Percentiles rank a stretch among this genome's conserved stretches.
Evolutionary conservation across 2,113 vertebrate species (phyloP).

Genomic region (Amphiprion ocellaris): DNA sequence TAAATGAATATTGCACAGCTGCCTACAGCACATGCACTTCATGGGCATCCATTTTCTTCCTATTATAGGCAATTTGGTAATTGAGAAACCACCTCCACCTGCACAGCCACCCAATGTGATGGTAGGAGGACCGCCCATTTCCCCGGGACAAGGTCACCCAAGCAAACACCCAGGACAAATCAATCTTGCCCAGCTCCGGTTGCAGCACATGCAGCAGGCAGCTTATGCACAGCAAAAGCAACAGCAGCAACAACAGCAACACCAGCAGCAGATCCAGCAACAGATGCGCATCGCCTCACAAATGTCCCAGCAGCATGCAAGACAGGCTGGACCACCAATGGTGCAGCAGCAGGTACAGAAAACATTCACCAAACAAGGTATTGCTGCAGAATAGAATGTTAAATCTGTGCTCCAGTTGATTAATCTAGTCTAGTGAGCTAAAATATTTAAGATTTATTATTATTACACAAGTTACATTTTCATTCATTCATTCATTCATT

Average conservation of each 20-base stretch:
- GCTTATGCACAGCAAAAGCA: slow-evolving; percentile 90
- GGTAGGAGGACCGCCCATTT: slow-evolving; percentile 89
- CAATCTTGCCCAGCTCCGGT: slow-evolving; percentile 95
- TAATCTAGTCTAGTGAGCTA: neutral
- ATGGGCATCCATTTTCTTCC: slow-evolving; percentile 8
- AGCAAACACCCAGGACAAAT: slow-evolving; percentile 94
- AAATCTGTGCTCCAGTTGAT: neutral
- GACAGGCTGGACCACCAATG: slow-evolving; percentile 89
- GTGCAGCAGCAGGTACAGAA: slow-evolving; percentile 91
- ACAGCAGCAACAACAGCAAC: slow-evolving; percentile 89
- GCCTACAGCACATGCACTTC: neutral
- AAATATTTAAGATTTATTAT: too few species aligned
- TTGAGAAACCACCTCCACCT: slow-evolving; percentile 92
- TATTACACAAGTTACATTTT: too few species aligned
- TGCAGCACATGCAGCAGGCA: slow-evolving; percentile 98
- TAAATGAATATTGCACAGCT: neutral
- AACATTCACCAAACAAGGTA: neutral
- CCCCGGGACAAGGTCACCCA: slow-evolving; percentile 91
- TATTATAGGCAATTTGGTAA: slow-evolving; percentile 92
- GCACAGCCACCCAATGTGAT: slow-evolving; percentile 91
- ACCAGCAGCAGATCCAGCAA: slow-evolving; percentile 90
- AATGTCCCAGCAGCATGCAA: slow-evolving; percentile 88
- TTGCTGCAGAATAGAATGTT: neutral
- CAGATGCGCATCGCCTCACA: slow-evolving; percentile 97
- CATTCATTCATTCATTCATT: too few species aligned